Evolutionary conservation across 2,888 invertebrate genomes (phyloP).

Genomic region (Acleris laterana): DNA sequence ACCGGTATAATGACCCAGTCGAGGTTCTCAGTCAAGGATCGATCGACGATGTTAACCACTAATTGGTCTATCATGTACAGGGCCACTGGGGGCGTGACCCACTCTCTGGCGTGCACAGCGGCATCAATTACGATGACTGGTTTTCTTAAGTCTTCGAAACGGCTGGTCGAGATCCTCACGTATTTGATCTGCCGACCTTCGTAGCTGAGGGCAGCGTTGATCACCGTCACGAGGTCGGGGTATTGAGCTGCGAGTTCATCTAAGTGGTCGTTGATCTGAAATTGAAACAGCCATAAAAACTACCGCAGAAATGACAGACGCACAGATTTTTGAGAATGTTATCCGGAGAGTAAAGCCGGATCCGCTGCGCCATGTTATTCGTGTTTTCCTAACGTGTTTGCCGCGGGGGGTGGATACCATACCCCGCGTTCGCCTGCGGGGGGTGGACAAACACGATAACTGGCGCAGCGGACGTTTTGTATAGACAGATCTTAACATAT

Average conservation of each 20-base stretch:
- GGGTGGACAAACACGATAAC: too few relatives aligned
- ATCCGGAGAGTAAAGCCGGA: too few relatives aligned
- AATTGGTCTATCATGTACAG: constrained; percentile 88
- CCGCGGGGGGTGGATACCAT: too few relatives aligned
- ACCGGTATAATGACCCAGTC: constrained; percentile 89
- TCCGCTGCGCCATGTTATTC: too few relatives aligned
- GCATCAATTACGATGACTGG: constrained; percentile 86
- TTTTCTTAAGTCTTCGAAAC: constrained; percentile 71
- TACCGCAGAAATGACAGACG: too few relatives aligned
- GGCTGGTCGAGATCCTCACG: constrained; percentile 84
- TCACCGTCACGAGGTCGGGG: constrained; percentile 78
- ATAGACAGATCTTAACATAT: too few relatives aligned
- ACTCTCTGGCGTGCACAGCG: constrained; percentile 88
- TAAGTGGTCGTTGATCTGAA: constrained; percentile 81
- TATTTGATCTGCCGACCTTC: constrained; percentile 85
- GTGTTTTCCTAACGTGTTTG: too few relatives aligned
- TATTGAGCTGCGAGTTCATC: constrained; percentile 68
- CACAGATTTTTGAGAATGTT: too few relatives aligned
- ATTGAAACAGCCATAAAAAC: constrained; percentile 17
- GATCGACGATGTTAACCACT: constrained; percentile 81
- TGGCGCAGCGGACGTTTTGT: too few relatives aligned
- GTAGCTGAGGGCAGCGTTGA: constrained; percentile 83
- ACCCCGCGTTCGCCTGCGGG: too few relatives aligned
- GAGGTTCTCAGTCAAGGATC: constrained; percentile 78
- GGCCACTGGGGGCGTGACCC: constrained; percentile 88